These are phyloP conservation scores for Serrognathus titanus DNA, from an alignment of 2,888 invertebrate genomes.

Conservation along the genomic window DNA sequence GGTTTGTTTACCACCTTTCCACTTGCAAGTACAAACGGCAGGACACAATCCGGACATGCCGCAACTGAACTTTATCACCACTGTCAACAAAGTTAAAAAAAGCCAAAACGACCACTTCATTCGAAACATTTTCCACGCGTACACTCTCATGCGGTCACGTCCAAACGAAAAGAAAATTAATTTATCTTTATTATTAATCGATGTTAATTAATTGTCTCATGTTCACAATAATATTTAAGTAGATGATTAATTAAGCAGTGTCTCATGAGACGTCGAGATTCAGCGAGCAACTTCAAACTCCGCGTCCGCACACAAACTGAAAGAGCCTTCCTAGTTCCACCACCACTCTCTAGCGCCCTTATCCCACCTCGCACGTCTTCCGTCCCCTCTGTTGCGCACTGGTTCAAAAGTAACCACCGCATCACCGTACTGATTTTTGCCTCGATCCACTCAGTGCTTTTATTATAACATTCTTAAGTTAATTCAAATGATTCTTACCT, in stretches of 20 bases:
- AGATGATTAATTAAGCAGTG: constrained; percentile 1
- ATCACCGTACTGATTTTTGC: constrained; percentile 47
- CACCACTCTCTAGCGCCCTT: constrained; percentile 51
- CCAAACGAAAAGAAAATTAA: constrained; percentile 4
- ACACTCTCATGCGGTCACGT: not conserved
- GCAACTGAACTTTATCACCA: constrained; percentile 33
- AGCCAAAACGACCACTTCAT: constrained; percentile 12
- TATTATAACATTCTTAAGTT: constrained; percentile 24
- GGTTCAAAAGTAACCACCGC: constrained; percentile 48
- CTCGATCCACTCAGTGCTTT: constrained; percentile 14
- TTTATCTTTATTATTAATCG: not conserved
- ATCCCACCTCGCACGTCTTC: constrained; percentile 49
- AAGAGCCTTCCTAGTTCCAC: constrained; percentile 51
- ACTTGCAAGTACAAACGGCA: constrained; percentile 81
- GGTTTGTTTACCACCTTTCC: constrained; percentile 91
- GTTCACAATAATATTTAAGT: not conserved
- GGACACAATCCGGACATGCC: constrained; percentile 63
- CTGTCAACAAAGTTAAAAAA: constrained; percentile 22
- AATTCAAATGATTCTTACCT: not conserved
- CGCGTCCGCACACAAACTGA: constrained; percentile 47
- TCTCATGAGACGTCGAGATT: not conserved
- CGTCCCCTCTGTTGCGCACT: constrained; percentile 49
- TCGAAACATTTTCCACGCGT: constrained; percentile 10
- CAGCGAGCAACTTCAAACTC: constrained; percentile 9
- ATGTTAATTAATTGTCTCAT: not conserved